Base-by-base conservation (phyloP, 2,113 vertebrate genomes). In the Laticauda laticaudata region DNA sequence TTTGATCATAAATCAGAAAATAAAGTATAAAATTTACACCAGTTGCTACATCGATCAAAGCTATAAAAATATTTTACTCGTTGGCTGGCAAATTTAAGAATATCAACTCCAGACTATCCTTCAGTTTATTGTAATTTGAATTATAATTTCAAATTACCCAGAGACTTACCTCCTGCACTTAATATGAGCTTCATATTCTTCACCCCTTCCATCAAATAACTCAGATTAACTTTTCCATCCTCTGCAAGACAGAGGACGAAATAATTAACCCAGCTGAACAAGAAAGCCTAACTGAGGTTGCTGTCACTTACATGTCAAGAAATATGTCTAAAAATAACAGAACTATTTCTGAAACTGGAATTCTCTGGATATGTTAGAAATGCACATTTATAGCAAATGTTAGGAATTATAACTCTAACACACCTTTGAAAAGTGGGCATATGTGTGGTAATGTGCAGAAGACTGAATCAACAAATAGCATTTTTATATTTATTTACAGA, bases 171-270 rank as follows among this genome's bases (percentile, higher is more conserved):
- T 89, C 85, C 88, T 90, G 54, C 43, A 24, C 53, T 75, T 51
- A 54, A 34, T 85, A 81, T 88, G 29, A 81, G 53, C 43, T 85
- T 43, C 26, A 90, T 6, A 92, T 43, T 59, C 39, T 29, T 92
- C 54, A 90, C 24, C 4, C 87, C 69, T 29, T 75, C 56, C 88
- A 92, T 59, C 53, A 92, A 90, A 7, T 92, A 69, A 59, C 85
- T 59, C 15, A 92, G 26, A 88, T 92, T 59, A 85, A 92, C 21
- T 6, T 48, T 92, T 18, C 92, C 88, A 92, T 92, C 39, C 26
- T 51, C 92, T 92, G 53, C 26, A 92, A 92, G 21, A 92, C 69
- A 92, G 39, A 85, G 21, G 69, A 54, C 18, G 2, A 69, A 89
- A n/a, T 53, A 56, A 34, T n/a, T 45, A 29, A 9, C 18, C 86